Percentiles rank a stretch among this genome's conserved stretches.
Evolutionary conservation across 2,888 invertebrate genomes (phyloP).

Genomic region (Drosophila demipolita): DNA sequence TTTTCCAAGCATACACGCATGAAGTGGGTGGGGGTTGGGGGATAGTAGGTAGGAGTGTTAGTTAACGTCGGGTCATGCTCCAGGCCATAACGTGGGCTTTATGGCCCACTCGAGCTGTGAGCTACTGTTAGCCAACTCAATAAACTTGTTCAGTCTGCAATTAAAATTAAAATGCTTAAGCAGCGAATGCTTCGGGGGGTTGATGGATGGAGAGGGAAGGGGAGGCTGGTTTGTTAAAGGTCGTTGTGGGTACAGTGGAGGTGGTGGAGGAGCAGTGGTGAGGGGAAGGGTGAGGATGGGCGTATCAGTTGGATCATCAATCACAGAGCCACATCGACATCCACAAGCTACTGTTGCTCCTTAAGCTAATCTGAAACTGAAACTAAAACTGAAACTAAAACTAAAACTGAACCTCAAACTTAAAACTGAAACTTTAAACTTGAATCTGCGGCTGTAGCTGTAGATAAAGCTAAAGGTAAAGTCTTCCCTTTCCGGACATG

Average conservation of each 20-base stretch:
- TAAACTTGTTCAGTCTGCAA: conserved; percentile 52
- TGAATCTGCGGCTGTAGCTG: conserved; percentile 1
- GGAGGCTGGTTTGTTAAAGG: conserved; percentile 33
- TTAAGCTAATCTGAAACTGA: conserved; percentile 11
- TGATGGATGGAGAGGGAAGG: neutral
- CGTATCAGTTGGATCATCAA: conserved; percentile 45
- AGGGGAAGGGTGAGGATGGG: conserved; percentile 15
- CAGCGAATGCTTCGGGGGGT: neutral
- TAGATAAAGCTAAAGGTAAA: neutral
- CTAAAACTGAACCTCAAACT: conserved; percentile 1
- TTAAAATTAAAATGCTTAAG: conserved; percentile 36
- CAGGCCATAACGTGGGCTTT: conserved; percentile 25
- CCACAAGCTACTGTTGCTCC: conserved; percentile 32
- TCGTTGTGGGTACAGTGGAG: conserved; percentile 21
- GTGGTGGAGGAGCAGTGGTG: conserved; percentile 4
- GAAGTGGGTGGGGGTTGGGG: neutral
- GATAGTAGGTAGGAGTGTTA: neutral
- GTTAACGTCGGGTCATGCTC: conserved; percentile 21
- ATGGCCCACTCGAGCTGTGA: conserved; percentile 27
- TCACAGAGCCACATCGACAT: conserved; percentile 22
- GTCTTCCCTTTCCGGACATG: neutral
- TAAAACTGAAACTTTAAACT: neutral
- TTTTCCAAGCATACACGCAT: neutral
- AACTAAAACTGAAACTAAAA: neutral
- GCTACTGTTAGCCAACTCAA: conserved; percentile 56